Conservation (phyloP, 2,888 invertebrate genomes). For the Rhamphomyia laevipes region DNA sequence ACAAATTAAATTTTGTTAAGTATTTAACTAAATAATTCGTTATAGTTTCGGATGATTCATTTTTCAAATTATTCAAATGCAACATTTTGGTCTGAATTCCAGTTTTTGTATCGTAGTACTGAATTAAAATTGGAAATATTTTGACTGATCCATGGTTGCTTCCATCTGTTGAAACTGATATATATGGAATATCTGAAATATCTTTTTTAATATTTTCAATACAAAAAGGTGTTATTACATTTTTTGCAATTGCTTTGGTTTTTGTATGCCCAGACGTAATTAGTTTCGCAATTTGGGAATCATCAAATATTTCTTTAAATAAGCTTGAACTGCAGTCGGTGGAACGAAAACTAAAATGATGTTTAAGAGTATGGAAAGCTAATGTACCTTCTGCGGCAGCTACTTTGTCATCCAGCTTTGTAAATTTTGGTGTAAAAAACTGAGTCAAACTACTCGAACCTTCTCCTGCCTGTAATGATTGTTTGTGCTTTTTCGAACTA, state of each 20-base stretch:
- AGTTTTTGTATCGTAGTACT: constrained; percentile 1
- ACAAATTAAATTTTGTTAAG: constrained; percentile 5
- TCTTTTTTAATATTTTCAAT: constrained; percentile 1
- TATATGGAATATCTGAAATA: background rate
- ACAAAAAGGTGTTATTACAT: constrained; percentile 6
- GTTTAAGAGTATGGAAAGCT: constrained; percentile 4
- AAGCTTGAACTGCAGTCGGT: constrained; percentile 4
- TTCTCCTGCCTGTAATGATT: background rate
- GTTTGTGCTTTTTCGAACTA: constrained; percentile 2
- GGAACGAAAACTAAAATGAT: constrained; percentile 5
- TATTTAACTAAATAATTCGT: constrained; percentile 1
- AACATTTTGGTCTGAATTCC: constrained; percentile 6
- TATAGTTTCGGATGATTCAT: constrained; percentile 5
- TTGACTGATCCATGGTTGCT: constrained; percentile 3
- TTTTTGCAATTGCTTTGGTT: constrained; percentile 2
- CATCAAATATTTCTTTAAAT: constrained; percentile 1
- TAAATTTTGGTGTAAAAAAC: constrained; percentile 4
- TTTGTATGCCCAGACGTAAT: background rate
- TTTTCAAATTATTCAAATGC: background rate
- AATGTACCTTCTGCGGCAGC: constrained; percentile 4
- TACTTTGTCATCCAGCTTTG: constrained; percentile 1
- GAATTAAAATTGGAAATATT: constrained; percentile 5
- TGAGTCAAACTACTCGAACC: background rate
- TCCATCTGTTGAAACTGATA: constrained; percentile 2
- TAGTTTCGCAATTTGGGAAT: constrained; percentile 1